These are phyloP conservation scores for Apamea epomidion DNA, from an alignment of 2,888 invertebrate genomes.

Conservation along the genomic window DNA sequence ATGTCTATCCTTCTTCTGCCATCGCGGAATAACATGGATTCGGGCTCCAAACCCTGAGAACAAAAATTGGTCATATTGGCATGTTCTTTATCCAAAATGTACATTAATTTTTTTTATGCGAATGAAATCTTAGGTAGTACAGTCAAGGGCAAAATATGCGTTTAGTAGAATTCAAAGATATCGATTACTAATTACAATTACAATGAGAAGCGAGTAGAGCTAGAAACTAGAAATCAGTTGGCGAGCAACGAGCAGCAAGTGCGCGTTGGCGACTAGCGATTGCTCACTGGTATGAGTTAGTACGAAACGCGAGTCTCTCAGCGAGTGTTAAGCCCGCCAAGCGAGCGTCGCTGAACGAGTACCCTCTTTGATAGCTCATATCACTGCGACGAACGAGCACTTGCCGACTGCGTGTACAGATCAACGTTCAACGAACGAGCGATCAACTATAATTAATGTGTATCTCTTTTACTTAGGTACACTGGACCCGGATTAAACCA, in stretches of 20 bases:
- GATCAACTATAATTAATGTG: neutral
- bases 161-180: neutral
- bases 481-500: no score
- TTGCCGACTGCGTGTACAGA: neutral
- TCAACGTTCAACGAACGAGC: neutral
- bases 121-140: neutral
- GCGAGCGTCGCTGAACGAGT: neutral
- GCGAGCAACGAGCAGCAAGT: neutral
- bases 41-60: slow-evolving; percentile 91
- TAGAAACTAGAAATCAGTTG: neutral
- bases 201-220: no score
- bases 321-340: neutral
- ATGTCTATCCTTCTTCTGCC: slow-evolving; percentile 96
- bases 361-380: neutral
- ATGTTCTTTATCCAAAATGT: neutral
- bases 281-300: neutral
- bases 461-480: no score
- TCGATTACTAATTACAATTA: neutral
- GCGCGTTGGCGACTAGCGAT: no score
- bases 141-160: neutral
- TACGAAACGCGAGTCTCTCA: neutral
- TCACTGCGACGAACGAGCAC: neutral
- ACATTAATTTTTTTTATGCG: neutral
- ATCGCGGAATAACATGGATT: slow-evolving; percentile 94
- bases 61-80: neutral